A percentile compares a stretch with the other conserved stretches of the same genome.
Conservation (phyloP, 1,140 invertebrate species). For the Drosophila triauraria region DNA sequence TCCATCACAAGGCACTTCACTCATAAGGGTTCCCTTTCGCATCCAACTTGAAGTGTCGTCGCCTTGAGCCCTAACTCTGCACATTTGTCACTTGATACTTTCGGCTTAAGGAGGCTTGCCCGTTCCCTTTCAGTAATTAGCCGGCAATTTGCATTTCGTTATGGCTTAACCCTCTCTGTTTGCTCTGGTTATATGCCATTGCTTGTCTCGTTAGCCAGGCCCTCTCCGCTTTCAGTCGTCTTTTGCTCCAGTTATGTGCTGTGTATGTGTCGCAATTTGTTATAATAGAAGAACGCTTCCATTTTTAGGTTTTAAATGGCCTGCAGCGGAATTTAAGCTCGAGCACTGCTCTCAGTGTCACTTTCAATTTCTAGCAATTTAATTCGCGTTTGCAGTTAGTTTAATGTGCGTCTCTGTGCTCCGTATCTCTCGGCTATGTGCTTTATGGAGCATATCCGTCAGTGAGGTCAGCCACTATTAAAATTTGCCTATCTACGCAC, state of each 20-base stretch:
- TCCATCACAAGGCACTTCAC: not conserved
- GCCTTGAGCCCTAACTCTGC: constrained; percentile 25
- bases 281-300: constrained; percentile 49
- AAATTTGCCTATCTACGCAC: constrained; percentile 2
- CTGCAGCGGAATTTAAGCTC: constrained; percentile 51
- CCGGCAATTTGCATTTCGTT: constrained; percentile 64
- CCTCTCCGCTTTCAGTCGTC: constrained; percentile 14
- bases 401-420: constrained; percentile 33
- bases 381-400: constrained; percentile 69
- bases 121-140: constrained; percentile 54
- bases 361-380: constrained; percentile 82
- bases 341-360: constrained; percentile 64
- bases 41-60: constrained; percentile 10
- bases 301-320: constrained; percentile 41
- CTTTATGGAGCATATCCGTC: constrained; percentile 51
- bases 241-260: constrained; percentile 14
- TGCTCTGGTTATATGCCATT: constrained; percentile 20
- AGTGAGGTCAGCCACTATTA: constrained; percentile 64
- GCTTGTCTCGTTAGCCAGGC: not conserved
- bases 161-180: constrained; percentile 23
- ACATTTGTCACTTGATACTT: constrained; percentile 69
- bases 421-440: not conserved
- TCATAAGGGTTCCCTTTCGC: not conserved
- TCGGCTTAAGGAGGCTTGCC: constrained; percentile 7
- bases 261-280: constrained; percentile 45